These are phyloP conservation scores for Plestiodon gilberti DNA, from an alignment of 2,113 vertebrate genomes.

Conservation along the genomic window DNA sequence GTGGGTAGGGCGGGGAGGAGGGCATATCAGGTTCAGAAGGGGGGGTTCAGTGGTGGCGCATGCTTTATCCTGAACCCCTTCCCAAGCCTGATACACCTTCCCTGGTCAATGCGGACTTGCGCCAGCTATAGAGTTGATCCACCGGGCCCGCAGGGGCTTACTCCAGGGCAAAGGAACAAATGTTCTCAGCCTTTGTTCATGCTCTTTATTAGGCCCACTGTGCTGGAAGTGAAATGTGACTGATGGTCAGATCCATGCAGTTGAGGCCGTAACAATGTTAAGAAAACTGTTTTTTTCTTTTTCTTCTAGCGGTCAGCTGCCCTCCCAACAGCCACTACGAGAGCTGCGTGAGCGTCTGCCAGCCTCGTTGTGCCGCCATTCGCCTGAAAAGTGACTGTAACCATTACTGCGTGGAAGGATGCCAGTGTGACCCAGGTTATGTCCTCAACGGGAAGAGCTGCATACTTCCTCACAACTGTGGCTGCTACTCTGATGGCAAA, in stretches of 20 bases:
- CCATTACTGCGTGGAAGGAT: conserved; percentile 96
- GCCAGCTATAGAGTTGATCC: too few species aligned
- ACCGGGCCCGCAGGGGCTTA: too few species aligned
- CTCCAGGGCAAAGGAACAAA: too few species aligned
- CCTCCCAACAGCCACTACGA: conserved; percentile 94
- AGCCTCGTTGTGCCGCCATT: conserved; percentile 93
- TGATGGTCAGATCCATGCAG: neutral
- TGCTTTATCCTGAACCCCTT: too few species aligned
- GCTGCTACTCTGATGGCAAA: conserved; percentile 94
- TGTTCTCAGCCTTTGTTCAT: too few species aligned
- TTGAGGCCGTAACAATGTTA: neutral
- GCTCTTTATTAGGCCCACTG: too few species aligned
- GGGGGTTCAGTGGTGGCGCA: too few species aligned
- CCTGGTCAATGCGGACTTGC: too few species aligned
- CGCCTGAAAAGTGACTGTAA: conserved; percentile 92
- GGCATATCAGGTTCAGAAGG: too few species aligned
- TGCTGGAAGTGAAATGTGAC: neutral
- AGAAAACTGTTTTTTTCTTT: neutral
- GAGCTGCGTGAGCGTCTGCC: conserved; percentile 91
- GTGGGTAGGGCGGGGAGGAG: too few species aligned
- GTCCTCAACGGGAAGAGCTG: conserved; percentile 94
- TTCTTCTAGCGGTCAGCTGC: conserved; percentile 85
- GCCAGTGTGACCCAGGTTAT: conserved; percentile 92
- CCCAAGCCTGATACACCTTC: too few species aligned
- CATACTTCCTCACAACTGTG: conserved; percentile 93